Evolutionary conservation across 2,113 vertebrate genomes (phyloP), one percentile per base, ranked within the genome.

Genomic region (Percina caprodes): DNA sequence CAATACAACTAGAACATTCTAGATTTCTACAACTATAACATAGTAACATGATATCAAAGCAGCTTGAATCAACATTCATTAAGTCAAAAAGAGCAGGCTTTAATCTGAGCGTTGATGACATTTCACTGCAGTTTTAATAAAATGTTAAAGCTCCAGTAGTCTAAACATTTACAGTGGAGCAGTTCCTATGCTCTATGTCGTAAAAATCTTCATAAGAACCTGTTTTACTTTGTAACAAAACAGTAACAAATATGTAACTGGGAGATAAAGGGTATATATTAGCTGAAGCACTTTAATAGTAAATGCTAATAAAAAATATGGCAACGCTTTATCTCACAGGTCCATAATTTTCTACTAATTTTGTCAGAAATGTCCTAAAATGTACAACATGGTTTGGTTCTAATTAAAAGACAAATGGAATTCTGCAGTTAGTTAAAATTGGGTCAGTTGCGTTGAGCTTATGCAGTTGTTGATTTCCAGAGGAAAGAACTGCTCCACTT

Each of bases 51-150:
- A 61, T 72, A 54, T 62, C 14, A 79, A 35, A 67, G 24, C 68
- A 80, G 12, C 21, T 51, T 72, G 2, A 55, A 52, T 72, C 7
- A 65, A 61, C 35, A 52, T 51, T 30, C 46, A 79, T 33, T 62
- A 60, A 66, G 15, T 61, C 21, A 69, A 71, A 61, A 74, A 61
- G 16, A 66, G 71, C 62, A 74, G 74, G 68, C 46, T 83, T 84
- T 84, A 83, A 51, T 69, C 60, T 85, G 74, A 84, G 70, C 45
- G 12, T 45, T 86, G 62, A 88, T 69, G 49, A 76, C 30, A 76
- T 51, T 68, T 85, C 49, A 68, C 60, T 85, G 19, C 11, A 59
- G 6, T 73, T 67, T 60, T 15, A 62, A 54, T 74, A 13, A 14
- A 42, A 48, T 74, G 19, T 65, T 69, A 88, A 87, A 26, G 73